Evolutionary conservation across 2,888 invertebrate genomes (phyloP).

Genomic region (Archaeoteleia sp.): DNA sequence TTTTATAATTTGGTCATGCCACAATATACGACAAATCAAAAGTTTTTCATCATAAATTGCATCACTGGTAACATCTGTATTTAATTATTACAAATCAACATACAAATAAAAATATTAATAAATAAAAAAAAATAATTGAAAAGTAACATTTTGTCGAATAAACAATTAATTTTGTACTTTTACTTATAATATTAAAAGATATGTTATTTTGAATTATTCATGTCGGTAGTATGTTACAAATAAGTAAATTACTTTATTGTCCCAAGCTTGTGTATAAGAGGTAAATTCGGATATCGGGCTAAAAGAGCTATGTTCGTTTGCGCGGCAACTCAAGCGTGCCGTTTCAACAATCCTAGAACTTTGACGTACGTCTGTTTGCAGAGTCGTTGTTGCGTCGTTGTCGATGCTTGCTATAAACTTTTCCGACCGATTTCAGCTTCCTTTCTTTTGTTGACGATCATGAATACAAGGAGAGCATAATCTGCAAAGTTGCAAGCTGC

Average conservation of each 20-base stretch:
- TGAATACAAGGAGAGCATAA: conserved; percentile 34
- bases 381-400: conserved; percentile 19
- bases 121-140: too few relatives aligned
- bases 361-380: conserved; percentile 22
- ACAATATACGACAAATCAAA: too few relatives aligned
- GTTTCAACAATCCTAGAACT: conserved; percentile 27
- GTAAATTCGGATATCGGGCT: conserved; percentile 37
- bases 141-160: too few relatives aligned
- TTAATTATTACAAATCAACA: too few relatives aligned
- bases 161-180: too few relatives aligned
- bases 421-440: conserved; percentile 28
- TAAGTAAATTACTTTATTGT: conserved; percentile 27
- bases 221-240: conserved; percentile 13
- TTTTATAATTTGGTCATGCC: too few relatives aligned
- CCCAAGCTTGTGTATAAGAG: conserved; percentile 22
- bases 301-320: conserved; percentile 21
- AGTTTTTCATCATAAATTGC: too few relatives aligned
- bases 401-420: conserved; percentile 34
- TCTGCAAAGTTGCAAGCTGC: conserved; percentile 27
- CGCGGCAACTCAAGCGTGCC: conserved; percentile 23
- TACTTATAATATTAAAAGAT: too few relatives aligned
- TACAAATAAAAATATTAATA: too few relatives aligned
- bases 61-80: too few relatives aligned
- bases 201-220: conserved; percentile 8
- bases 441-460: conserved; percentile 29